These are phyloP conservation scores for Thamnaconus septentrionalis DNA, from an alignment of 2,113 vertebrate genomes.

Conservation along the genomic window DNA sequence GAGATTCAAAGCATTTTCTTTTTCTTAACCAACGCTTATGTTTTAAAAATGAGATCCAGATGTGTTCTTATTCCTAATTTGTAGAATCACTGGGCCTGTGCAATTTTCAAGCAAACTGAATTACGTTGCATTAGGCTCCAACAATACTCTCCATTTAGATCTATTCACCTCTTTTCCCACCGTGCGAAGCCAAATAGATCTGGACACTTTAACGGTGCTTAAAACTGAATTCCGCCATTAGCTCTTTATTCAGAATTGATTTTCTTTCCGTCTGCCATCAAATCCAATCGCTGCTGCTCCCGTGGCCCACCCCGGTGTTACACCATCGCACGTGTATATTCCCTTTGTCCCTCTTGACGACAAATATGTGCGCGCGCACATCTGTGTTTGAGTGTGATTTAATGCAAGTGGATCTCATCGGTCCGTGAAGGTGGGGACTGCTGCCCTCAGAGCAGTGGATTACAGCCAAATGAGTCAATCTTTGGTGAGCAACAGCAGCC, in stretches of 20 bases:
- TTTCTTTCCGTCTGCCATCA: conserved; percentile 9
- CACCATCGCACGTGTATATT: too few species aligned
- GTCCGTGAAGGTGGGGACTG: conserved; percentile 48
- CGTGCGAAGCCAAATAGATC: conserved; percentile 3
- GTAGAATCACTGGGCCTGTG: too few species aligned
- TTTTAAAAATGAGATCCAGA: too few species aligned
- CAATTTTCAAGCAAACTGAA: neutral
- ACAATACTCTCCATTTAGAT: conserved; percentile 13
- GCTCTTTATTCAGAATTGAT: conserved; percentile 16
- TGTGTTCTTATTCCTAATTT: too few species aligned
- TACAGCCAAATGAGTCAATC: conserved; percentile 59
- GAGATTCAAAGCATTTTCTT: too few species aligned
- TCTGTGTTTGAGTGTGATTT: conserved; percentile 47
- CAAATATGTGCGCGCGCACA: neutral
- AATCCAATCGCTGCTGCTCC: conserved; percentile 5
- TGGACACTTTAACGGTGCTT: conserved; percentile 5
- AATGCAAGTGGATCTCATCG: conserved; percentile 56
- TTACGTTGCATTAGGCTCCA: neutral
- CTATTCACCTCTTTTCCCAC: neutral
- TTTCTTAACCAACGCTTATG: too few species aligned
- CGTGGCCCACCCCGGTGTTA: too few species aligned
- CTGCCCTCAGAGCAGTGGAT: conserved; percentile 49
- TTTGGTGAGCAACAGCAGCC: conserved; percentile 31
- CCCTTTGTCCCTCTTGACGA: conserved; percentile 2
- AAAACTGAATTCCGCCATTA: conserved; percentile 25